phyloP scores from a whole-genome alignment of 2,797 vertebrate species.

The Smutsia gigantea region DNA sequence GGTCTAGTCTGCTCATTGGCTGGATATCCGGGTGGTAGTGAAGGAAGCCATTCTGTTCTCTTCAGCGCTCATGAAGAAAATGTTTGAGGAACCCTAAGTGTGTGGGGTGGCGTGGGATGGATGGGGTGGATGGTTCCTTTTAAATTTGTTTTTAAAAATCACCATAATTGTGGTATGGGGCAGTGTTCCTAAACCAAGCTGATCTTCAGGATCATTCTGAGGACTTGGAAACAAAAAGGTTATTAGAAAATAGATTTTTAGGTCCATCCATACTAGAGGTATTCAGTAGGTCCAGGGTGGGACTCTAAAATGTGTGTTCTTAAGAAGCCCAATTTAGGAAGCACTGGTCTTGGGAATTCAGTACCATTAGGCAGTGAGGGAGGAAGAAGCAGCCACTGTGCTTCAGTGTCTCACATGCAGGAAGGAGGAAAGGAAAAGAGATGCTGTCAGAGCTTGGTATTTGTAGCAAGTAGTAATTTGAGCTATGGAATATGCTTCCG shows the following conservation, averaged over 20 bases:
- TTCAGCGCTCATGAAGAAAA: slow-evolving; percentile 54
- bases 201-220: slow-evolving; percentile 47
- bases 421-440: slow-evolving; percentile 53
- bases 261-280: not conserved
- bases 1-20: slow-evolving; percentile 74
- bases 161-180: not conserved
- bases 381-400: not conserved
- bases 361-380: not conserved
- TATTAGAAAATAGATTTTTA: slow-evolving; percentile 51
- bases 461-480: slow-evolving; percentile 50
- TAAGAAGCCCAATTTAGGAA: not conserved
- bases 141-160: not conserved
- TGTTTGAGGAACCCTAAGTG: slow-evolving; percentile 47
- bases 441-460: slow-evolving; percentile 61
- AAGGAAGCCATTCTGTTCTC: slow-evolving; percentile 50
- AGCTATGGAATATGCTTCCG: slow-evolving; percentile 7
- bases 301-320: not conserved
- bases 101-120: not conserved
- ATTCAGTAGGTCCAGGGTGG: not conserved
- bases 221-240: slow-evolving; percentile 30
- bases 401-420: not conserved
- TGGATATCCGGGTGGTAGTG: slow-evolving; percentile 24
- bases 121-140: slow-evolving; percentile 12
- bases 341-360: not conserved
- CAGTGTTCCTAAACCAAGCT: slow-evolving; percentile 11